These are phyloP conservation scores for Natator depressus DNA, from an alignment of 2,113 vertebrate species.

Conservation along the genomic window DNA sequence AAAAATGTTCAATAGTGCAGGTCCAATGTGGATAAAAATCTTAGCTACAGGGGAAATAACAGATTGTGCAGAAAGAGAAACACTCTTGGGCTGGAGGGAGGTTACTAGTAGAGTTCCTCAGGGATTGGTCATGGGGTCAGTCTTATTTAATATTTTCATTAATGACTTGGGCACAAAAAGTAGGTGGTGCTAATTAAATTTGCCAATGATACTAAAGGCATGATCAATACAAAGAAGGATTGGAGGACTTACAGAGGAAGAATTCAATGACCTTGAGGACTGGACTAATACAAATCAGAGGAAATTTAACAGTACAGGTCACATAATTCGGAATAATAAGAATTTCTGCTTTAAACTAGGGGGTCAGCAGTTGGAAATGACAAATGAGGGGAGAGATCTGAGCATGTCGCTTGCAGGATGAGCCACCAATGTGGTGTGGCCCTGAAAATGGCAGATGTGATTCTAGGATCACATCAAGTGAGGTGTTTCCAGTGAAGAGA, in stretches of 20 bases:
- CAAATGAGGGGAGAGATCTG: not conserved
- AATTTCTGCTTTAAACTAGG: not conserved
- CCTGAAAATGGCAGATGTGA: not conserved
- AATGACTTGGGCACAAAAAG: not conserved
- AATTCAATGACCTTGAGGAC: not conserved
- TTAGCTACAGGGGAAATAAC: not conserved
- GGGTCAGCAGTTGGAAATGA: not conserved
- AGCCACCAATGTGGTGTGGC: not conserved
- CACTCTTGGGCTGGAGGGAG: not conserved
- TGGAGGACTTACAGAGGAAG: not conserved
- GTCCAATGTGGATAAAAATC: not conserved
- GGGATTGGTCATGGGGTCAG: not conserved
- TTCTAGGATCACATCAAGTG: not conserved
- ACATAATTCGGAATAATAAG: not conserved
- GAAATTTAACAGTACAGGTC: not conserved
- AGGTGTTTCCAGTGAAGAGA: not conserved
- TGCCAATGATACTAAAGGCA: not conserved
- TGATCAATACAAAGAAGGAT: not conserved
- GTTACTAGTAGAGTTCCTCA: not conserved
- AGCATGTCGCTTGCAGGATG: not conserved
- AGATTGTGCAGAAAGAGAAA: not conserved
- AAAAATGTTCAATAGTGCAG: not conserved
- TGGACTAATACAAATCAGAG: not conserved
- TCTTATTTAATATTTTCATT: not conserved
- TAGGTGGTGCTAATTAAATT: not conserved